phyloP scores from a whole-genome alignment of 2,888 invertebrate genomes.

The Idaea aversata region DNA sequence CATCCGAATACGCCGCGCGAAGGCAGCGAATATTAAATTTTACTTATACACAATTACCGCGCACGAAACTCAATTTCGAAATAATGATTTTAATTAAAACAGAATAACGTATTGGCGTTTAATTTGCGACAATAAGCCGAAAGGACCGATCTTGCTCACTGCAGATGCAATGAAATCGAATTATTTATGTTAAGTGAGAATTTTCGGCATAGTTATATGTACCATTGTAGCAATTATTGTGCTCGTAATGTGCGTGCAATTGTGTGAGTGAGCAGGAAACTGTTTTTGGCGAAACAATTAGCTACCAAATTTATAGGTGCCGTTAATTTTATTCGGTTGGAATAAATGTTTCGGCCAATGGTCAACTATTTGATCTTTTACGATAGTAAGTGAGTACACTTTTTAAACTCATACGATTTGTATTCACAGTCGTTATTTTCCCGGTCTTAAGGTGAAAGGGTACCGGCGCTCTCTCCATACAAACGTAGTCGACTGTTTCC shows the following conservation, averaged over 20 bases:
- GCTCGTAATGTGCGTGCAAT: not conserved
- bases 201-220: not conserved
- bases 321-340: not conserved
- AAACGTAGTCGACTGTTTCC: too few species aligned
- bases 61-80: constrained; percentile 35
- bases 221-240: not conserved
- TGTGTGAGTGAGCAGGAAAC: not conserved
- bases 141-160: not conserved
- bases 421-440: too few species aligned
- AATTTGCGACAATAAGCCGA: constrained; percentile 14
- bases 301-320: not conserved
- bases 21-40: constrained; percentile 36
- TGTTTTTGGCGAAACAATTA: constrained; percentile 1
- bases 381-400: too few species aligned
- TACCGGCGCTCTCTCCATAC: too few species aligned
- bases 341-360: not conserved
- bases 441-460: too few species aligned
- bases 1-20: too few species aligned
- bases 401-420: too few species aligned
- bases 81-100: constrained; percentile 46
- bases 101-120: constrained; percentile 32
- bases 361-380: not conserved
- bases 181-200: not conserved
- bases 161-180: not conserved
- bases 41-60: constrained; percentile 37